Conservation (phyloP, 1,140 invertebrate species). For the Metaphire vulgaris region DNA sequence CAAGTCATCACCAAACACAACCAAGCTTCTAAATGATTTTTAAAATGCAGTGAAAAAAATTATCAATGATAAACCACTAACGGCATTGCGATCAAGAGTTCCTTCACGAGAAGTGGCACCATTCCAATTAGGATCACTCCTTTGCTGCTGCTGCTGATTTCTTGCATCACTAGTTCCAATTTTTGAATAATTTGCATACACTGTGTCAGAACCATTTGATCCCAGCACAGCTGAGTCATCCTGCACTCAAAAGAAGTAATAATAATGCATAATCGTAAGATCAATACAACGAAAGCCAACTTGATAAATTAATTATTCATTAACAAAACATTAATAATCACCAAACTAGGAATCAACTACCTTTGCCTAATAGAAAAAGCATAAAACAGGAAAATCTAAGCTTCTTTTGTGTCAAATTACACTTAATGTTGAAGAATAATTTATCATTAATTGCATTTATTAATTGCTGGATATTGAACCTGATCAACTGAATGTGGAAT, state of each 20-base stretch:
- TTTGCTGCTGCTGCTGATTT: background rate
- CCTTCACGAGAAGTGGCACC: background rate
- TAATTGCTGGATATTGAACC: no score
- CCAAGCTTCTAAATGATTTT: no score
- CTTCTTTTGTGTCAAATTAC: no score
- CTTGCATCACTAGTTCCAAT: background rate
- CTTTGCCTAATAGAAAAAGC: no score
- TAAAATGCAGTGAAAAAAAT: background rate
- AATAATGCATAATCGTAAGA: background rate
- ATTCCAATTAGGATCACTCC: background rate
- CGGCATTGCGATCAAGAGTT: background rate
- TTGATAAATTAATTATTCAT: no score
- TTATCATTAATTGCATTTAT: no score
- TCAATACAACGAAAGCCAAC: background rate
- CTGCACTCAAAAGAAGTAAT: slow-evolving; percentile 15
- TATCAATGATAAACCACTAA: background rate
- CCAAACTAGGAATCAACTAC: no score
- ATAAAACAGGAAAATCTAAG: no score
- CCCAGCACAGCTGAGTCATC: slow-evolving; percentile 8
- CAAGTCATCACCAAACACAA: no score
- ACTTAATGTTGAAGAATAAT: no score
- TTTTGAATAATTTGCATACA: slow-evolving; percentile 18
- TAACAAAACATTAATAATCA: no score
- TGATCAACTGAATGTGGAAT: no score
- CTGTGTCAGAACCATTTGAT: slow-evolving; percentile 16